Evolutionary conservation across 2,888 invertebrate species (phyloP), one percentile per base, ranked within the genome.

Genomic region (Coelinius sp.): DNA sequence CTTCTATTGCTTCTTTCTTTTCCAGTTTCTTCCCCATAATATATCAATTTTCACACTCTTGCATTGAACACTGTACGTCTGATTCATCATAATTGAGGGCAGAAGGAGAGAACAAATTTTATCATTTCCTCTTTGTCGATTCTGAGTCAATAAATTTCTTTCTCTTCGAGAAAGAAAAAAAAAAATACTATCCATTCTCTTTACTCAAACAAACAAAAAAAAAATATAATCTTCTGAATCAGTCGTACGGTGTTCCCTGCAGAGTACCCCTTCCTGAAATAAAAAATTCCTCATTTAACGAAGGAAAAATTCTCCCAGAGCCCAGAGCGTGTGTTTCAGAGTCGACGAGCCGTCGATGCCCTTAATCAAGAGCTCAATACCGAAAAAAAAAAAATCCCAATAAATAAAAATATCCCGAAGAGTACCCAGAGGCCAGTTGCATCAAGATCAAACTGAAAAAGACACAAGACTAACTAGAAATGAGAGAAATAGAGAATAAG

Each of bases 301-400:
- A 46, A 8, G 20, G 62, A 71, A 38, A 17, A 46, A 24, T 31
- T 52, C 31, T 56, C 68, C 68, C 35, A 38, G 14, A 66, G 41
- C 52, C n/a, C 62, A 56, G 68, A 62, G 73, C 52, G 70, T 75
- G 52, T 75, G 70, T 75, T 75, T 70, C 75, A 74, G 73, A 64
- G 66, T 70, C 74, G 69, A 53, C 65, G 56, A 68, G 63, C 24
- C 71, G 64, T 70, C 75, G 73, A 73, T 73, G 66, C 70, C 56
- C 68, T 72, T 65, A 31, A 27, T 56, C 56, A 56, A 31, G 14
- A 56, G 7, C 6, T 12, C 6, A 27, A 0, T 14, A n/a, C 6
- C 14, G 14, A 27, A 4, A 31, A 31, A n/a, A n/a, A n/a, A n/a
- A n/a, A n/a, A n/a, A 12, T 6, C 14, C 17, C 7, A 59, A 59